Evolutionary conservation across 2,113 vertebrate genomes (phyloP).

Genomic region (Isurus oxyrinchus): DNA sequence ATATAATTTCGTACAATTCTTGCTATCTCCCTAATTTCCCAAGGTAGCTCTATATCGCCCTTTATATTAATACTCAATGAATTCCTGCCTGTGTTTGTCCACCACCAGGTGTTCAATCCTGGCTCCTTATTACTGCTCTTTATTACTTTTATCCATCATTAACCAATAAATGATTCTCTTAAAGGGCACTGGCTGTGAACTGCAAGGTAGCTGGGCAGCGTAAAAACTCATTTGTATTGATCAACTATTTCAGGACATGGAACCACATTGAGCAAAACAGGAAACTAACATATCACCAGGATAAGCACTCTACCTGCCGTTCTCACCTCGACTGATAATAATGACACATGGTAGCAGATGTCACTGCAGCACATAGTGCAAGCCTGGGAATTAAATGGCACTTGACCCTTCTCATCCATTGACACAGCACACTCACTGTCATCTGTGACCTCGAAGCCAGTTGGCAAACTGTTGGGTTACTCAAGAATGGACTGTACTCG

Average conservation of each 20-base stretch:
- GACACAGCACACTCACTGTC: background rate
- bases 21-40: background rate
- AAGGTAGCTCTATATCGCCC: background rate
- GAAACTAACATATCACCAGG: background rate
- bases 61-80: background rate
- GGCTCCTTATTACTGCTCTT: background rate
- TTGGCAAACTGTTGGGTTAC: background rate
- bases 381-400: background rate
- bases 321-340: background rate
- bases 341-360: background rate
- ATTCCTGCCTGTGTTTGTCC: background rate
- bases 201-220: background rate
- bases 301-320: background rate
- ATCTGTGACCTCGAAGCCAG: background rate
- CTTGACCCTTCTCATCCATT: background rate
- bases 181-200: background rate
- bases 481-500: background rate
- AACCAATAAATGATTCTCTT: background rate
- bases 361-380: background rate
- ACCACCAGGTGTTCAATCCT: background rate
- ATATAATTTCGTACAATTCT: background rate
- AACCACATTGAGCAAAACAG: background rate
- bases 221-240: background rate
- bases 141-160: background rate
- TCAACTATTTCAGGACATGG: background rate